These are phyloP conservation scores for Helicoverpa armigera DNA, from an alignment of 1,140 invertebrate genomes.

Conservation along the genomic window DNA sequence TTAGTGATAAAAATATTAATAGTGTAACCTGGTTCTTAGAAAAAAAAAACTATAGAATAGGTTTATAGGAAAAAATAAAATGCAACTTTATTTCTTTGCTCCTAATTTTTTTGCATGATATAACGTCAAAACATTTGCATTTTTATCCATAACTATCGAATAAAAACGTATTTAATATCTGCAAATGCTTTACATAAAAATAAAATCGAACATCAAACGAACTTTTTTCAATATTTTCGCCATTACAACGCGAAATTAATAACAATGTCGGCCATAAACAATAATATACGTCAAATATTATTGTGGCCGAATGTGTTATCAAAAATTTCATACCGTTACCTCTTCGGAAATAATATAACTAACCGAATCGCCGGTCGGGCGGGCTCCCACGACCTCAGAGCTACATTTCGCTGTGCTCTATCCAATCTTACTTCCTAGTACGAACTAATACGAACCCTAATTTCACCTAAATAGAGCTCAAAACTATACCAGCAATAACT, in stretches of 20 bases:
- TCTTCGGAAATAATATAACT: conserved; percentile 77
- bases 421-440: conserved; percentile 83
- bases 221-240: background rate
- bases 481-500: conserved; percentile 57
- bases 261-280: conserved; percentile 46
- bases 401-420: conserved; percentile 81
- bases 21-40: no score
- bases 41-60: no score
- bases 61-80: no score
- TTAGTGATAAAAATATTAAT: no score
- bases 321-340: conserved; percentile 78
- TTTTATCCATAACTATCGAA: background rate
- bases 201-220: background rate
- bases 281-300: conserved; percentile 53
- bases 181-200: background rate
- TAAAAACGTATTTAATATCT: background rate
- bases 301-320: conserved; percentile 67
- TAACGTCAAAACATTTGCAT: background rate
- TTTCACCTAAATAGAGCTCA: conserved; percentile 48
- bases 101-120: no score
- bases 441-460: conserved; percentile 62
- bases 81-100: no score
- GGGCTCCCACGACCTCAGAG: conserved; percentile 82
- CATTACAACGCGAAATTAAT: conserved; percentile 32
- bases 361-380: conserved; percentile 74